These are phyloP conservation scores for Gymnocheta viridis DNA, from an alignment of 2,888 invertebrate genomes.

Conservation along the genomic window DNA sequence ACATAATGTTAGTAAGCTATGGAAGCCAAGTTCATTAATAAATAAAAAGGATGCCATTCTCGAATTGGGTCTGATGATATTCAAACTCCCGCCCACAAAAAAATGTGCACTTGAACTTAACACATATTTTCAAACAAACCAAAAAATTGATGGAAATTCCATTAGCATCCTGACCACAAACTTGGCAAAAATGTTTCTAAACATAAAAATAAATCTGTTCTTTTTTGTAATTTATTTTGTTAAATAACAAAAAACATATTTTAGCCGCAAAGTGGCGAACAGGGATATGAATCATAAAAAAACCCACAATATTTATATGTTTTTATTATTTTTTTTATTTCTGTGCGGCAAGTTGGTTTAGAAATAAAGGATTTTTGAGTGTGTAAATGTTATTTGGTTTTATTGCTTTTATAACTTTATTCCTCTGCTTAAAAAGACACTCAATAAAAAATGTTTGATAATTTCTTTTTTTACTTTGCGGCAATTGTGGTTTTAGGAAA, in stretches of 20 bases:
- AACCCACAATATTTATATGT: not conserved
- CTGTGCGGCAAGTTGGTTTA: not conserved
- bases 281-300: constrained; percentile 4
- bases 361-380: not conserved
- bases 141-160: not conserved
- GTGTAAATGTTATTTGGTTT: not conserved
- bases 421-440: not conserved
- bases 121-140: no score
- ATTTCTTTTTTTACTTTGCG: not conserved
- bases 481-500: not conserved
- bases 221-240: not conserved
- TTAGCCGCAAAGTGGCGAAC: constrained; percentile 2
- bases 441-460: not conserved
- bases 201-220: constrained; percentile 1
- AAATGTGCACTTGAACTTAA: no score
- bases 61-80: no score
- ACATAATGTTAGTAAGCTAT: no score
- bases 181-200: not conserved
- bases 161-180: constrained; percentile 2
- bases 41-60: no score
- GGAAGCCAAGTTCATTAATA: no score
- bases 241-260: constrained; percentile 12
- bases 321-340: not conserved
- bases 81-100: no score
- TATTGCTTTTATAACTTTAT: not conserved